These are phyloP conservation scores for Apamea crenata DNA, from an alignment of 2,888 invertebrate species.

Conservation along the genomic window DNA sequence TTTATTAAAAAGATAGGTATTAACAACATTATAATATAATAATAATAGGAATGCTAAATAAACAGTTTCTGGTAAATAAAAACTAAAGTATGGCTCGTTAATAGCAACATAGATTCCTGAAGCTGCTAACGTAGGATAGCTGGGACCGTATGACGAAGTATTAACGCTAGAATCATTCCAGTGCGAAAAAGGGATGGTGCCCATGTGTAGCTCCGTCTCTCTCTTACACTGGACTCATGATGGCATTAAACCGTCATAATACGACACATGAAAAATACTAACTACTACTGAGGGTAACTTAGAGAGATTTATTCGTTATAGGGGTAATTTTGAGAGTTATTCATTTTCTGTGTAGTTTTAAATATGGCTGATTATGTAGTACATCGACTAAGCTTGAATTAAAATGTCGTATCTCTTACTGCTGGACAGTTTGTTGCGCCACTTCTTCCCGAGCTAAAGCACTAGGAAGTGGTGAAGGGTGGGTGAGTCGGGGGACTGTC, in stretches of 20 bases:
- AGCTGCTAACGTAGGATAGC: neutral
- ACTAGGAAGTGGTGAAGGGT: neutral
- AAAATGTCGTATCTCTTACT: neutral
- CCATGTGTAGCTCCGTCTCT: neutral
- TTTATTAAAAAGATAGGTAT: neutral
- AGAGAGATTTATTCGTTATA: slow-evolving; percentile 6
- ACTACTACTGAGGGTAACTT: neutral
- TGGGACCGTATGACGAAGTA: neutral
- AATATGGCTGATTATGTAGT: neutral
- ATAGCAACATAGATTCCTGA: neutral
- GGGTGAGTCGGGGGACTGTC: neutral
- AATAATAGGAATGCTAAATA: slow-evolving; percentile 4
- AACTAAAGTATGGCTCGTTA: neutral
- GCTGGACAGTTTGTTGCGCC: neutral
- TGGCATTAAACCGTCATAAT: neutral
- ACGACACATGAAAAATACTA: neutral
- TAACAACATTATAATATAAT: neutral
- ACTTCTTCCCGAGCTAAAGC: neutral
- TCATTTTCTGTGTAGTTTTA: neutral
- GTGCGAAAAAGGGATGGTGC: neutral
- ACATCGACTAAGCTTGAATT: neutral
- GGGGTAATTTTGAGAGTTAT: neutral
- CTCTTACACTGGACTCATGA: neutral
- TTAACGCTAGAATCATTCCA: neutral
- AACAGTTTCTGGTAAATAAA: neutral